These are phyloP conservation scores for Ectobius pallidus DNA, from an alignment of 2,888 invertebrate species.

Conservation along the genomic window DNA sequence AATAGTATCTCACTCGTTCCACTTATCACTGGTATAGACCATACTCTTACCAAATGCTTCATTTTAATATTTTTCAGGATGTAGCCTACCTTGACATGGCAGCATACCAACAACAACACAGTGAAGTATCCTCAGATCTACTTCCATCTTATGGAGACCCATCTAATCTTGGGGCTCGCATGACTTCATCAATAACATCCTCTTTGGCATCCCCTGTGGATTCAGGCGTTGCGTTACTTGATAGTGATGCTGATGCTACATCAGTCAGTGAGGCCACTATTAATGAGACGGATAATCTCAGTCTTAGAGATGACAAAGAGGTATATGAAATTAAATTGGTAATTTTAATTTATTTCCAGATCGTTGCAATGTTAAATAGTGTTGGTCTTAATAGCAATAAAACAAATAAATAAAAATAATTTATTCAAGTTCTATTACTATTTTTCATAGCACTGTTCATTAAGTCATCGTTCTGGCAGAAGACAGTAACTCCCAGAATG, in stretches of 20 bases:
- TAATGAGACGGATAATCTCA: slow-evolving; percentile 33
- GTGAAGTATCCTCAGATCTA: slow-evolving; percentile 10
- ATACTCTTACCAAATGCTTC: too few species aligned
- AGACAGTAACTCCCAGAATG: too few species aligned
- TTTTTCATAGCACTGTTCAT: too few species aligned
- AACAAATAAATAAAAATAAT: too few species aligned
- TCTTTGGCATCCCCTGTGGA: slow-evolving; percentile 74
- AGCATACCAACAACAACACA: slow-evolving; percentile 24
- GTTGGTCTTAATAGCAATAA: too few species aligned
- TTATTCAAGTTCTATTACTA: neutral
- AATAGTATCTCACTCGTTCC: too few species aligned
- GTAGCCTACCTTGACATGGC: slow-evolving; percentile 53
- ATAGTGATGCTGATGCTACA: slow-evolving; percentile 53
- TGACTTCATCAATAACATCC: slow-evolving; percentile 57
- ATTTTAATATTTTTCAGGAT: slow-evolving; percentile 50
- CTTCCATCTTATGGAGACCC: slow-evolving; percentile 17
- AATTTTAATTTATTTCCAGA: too few species aligned
- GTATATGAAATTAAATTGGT: slow-evolving; percentile 30
- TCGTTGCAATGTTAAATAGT: too few species aligned
- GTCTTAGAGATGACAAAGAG: slow-evolving; percentile 39
- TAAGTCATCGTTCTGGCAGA: too few species aligned
- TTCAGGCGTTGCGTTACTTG: slow-evolving; percentile 65
- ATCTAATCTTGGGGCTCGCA: slow-evolving; percentile 21
- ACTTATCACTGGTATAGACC: too few species aligned
- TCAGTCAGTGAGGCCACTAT: slow-evolving; percentile 38